These are phyloP conservation scores for Coturnix japonica DNA, from an alignment of 2,113 vertebrate genomes.

Conservation along the genomic window DNA sequence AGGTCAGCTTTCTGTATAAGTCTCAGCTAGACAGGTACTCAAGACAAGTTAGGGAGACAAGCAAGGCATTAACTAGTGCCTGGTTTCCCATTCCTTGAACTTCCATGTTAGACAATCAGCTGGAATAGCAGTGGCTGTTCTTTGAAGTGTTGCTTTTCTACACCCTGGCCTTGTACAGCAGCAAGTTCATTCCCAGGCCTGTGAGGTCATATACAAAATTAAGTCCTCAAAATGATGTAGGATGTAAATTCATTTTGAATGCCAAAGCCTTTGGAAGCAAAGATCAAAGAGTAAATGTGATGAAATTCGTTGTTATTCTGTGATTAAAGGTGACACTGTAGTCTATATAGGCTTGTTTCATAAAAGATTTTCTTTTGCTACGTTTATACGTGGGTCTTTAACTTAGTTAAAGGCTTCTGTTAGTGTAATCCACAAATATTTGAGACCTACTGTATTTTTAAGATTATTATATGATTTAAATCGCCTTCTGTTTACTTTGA, in stretches of 20 bases:
- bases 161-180: background rate
- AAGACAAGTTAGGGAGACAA: background rate
- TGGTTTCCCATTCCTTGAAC: background rate
- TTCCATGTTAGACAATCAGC: background rate
- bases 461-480: slow-evolving; percentile 4
- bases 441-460: slow-evolving; percentile 3
- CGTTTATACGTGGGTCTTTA: background rate
- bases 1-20: background rate
- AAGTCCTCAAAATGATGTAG: background rate
- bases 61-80: background rate
- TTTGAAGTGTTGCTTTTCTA: background rate
- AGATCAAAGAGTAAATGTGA: background rate
- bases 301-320: background rate
- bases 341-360: background rate
- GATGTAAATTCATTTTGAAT: background rate
- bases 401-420: background rate
- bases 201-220: background rate
- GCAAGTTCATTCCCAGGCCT: background rate
- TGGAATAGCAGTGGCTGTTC: background rate
- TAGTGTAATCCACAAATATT: background rate
- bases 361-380: background rate
- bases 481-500: slow-evolving; percentile 35
- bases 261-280: background rate
- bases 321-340: background rate
- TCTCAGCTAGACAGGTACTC: background rate